phyloP scores from a whole-genome alignment of 2,797 vertebrate species.

The Mastacembelus armatus region DNA sequence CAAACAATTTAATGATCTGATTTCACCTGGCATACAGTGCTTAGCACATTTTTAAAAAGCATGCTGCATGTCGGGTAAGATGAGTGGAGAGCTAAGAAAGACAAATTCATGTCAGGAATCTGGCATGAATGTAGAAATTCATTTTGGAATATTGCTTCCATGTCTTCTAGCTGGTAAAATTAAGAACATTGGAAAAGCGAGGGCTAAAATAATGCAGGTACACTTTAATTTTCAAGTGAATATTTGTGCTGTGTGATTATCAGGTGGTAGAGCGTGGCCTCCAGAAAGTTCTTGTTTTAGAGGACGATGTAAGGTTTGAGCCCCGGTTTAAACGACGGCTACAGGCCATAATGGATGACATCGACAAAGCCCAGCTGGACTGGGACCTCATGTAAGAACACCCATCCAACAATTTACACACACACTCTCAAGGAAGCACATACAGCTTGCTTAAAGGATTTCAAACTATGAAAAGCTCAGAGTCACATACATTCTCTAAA shows the following conservation, averaged over 20 bases:
- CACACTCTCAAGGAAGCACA: too few relatives aligned
- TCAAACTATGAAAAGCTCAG: too few relatives aligned
- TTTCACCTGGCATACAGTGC: not conserved
- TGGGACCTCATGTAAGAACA: constrained; percentile 96
- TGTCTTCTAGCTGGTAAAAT: too few relatives aligned
- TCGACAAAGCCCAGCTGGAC: constrained; percentile 87
- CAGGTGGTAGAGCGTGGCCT: constrained; percentile 90
- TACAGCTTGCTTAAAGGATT: not conserved
- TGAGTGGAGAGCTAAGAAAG: not conserved
- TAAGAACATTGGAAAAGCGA: too few relatives aligned
- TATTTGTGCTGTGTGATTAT: constrained; percentile 8
- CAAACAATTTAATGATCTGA: too few relatives aligned
- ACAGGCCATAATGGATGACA: constrained; percentile 89
- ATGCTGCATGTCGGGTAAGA: not conserved
- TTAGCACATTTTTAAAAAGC: not conserved
- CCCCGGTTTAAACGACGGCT: constrained; percentile 92
- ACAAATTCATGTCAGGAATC: not conserved
- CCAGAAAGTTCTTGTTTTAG: constrained; percentile 90
- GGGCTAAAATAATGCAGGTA: too few relatives aligned
- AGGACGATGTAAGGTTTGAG: constrained; percentile 96
- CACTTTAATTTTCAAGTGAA: not conserved
- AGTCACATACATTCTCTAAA: too few relatives aligned
- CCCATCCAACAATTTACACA: not conserved
- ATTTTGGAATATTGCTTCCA: not conserved
- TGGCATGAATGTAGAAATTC: not conserved